phyloP scores from a whole-genome alignment of 2,797 vertebrate species.

The Gallinago solitaria region DNA sequence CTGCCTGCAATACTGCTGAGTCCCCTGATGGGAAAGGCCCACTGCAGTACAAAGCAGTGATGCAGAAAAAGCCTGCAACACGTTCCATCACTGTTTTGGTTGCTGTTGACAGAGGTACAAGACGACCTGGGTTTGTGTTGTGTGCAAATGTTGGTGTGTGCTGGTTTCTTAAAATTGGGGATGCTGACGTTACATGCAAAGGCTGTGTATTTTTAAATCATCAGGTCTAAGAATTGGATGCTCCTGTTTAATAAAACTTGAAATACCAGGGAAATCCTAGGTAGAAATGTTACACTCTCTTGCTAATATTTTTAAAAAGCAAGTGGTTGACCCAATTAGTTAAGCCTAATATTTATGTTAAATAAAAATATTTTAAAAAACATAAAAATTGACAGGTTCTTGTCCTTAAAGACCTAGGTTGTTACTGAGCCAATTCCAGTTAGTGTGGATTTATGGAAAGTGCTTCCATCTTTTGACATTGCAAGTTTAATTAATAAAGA shows the following conservation, averaged over 20 bases:
- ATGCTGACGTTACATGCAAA: neutral
- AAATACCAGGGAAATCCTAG: neutral
- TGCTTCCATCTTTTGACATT: neutral
- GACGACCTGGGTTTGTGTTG: neutral
- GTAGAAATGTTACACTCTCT: neutral
- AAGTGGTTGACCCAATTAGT: neutral
- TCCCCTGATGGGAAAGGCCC: neutral
- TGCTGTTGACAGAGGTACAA: neutral
- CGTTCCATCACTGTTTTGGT: neutral
- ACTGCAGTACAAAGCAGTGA: neutral
- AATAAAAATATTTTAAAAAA: neutral
- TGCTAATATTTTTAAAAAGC: neutral
- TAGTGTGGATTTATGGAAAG: neutral
- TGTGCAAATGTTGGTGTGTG: neutral
- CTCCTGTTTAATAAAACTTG: neutral
- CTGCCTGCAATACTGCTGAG: fast-evolving
- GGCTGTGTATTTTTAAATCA: neutral
- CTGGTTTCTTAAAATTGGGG: neutral
- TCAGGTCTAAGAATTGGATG: neutral
- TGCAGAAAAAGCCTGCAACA: neutral
- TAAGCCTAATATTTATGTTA: neutral
- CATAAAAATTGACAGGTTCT: neutral
- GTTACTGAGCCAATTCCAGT: neutral
- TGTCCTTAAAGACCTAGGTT: neutral
- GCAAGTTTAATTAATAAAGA: neutral